phyloP scores from a whole-genome alignment of 2,113 vertebrate species.

The Chamaetylas fuelleborni region DNA sequence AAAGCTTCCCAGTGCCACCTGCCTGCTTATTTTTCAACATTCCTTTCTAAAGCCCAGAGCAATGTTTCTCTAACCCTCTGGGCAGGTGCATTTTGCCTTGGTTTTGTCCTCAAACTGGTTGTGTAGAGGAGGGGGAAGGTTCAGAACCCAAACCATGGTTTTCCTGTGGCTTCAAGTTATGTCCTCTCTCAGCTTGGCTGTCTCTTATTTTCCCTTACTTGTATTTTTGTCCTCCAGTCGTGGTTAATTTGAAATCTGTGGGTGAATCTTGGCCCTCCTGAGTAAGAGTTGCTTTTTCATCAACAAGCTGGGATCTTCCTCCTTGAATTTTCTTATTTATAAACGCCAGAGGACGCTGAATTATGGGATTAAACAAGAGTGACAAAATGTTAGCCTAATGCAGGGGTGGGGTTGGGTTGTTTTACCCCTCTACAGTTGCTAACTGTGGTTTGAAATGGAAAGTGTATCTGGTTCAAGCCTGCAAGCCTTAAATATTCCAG shows the following conservation, averaged over 20 bases:
- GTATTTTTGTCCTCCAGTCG: neutral
- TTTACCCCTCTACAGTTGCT: neutral
- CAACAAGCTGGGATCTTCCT: neutral
- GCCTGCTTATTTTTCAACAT: neutral
- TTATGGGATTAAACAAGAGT: neutral
- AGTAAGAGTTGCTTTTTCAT: neutral
- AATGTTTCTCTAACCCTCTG: neutral
- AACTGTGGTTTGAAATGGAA: neutral
- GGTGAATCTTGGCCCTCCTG: neutral
- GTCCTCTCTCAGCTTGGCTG: neutral
- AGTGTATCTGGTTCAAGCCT: neutral
- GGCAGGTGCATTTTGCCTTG: neutral
- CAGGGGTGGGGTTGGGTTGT: neutral
- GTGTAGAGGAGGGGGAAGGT: neutral
- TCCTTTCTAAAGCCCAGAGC: neutral
- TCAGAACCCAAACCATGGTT: neutral
- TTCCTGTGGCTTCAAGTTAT: neutral
- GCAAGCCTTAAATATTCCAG: neutral
- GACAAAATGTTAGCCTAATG: neutral
- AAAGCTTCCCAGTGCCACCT: neutral
- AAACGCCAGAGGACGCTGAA: rapidly evolving
- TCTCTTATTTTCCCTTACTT: neutral
- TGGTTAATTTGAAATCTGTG: neutral
- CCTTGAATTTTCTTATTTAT: neutral
- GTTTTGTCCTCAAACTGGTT: neutral